Percentiles rank a stretch among this genome's conserved stretches.
Conservation (phyloP, 1,140 invertebrate species). For the Liolophura sinensis region DNA sequence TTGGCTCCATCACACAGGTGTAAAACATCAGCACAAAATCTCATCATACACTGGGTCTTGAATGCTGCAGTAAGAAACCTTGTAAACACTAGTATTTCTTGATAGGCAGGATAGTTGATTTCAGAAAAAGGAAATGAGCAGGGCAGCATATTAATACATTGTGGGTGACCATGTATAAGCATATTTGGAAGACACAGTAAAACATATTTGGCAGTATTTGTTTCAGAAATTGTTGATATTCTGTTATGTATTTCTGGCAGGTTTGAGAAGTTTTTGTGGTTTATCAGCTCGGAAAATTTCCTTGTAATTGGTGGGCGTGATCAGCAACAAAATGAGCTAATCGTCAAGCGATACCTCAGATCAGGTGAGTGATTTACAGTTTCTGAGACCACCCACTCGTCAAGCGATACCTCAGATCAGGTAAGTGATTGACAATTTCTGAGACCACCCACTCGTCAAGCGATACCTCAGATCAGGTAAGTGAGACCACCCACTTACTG, state of each 20-base stretch:
- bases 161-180: too few relatives aligned
- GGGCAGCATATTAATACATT: too few relatives aligned
- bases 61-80: too few relatives aligned
- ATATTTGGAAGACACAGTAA: too few relatives aligned
- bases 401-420: not conserved
- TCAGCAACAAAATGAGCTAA: conserved; percentile 96
- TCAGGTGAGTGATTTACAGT: conserved; percentile 66
- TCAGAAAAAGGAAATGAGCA: too few relatives aligned
- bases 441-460: not conserved
- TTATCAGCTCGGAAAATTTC: conserved; percentile 98
- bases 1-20: too few relatives aligned
- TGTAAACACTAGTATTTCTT: too few relatives aligned
- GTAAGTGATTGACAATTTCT: not conserved
- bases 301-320: conserved; percentile 94
- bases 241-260: conserved; percentile 61
- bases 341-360: conserved; percentile 93
- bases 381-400: not conserved
- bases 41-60: too few relatives aligned
- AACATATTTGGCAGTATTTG: too few relatives aligned
- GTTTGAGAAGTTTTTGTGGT: conserved; percentile 99
- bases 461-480: not conserved
- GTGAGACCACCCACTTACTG: not conserved
- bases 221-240: not conserved
- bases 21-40: too few relatives aligned
- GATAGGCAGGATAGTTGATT: too few relatives aligned